Evolutionary conservation across 1,140 invertebrate species (phyloP).

Genomic region (Drosophila punjabiensis): DNA sequence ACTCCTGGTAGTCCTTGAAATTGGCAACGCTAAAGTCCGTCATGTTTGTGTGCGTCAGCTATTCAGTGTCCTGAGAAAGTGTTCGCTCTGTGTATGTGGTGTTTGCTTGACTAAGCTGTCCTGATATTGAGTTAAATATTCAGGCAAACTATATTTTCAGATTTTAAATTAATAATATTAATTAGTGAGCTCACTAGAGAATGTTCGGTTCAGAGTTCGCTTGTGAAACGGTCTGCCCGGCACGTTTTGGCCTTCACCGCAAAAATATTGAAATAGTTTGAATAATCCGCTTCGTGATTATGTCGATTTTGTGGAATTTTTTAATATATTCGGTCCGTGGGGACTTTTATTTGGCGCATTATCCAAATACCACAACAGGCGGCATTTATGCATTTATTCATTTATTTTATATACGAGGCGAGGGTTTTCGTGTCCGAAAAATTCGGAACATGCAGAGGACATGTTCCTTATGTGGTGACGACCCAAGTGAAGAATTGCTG

Average conservation of each 20-base stretch:
- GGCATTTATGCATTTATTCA: constrained; percentile 22
- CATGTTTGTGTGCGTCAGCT: not conserved
- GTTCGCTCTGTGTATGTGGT: not conserved
- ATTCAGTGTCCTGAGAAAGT: not conserved
- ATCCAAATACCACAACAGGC: constrained; percentile 14
- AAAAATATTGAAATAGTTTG: constrained; percentile 45
- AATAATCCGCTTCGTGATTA: constrained; percentile 26
- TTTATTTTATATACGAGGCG: constrained; percentile 16
- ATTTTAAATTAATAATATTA: constrained; percentile 1
- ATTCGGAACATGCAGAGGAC: constrained; percentile 3
- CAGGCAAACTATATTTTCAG: not conserved
- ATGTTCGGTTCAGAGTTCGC: not conserved
- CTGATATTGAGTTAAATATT: not conserved
- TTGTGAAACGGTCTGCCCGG: not conserved
- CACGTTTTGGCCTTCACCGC: constrained; percentile 35
- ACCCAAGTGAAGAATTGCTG: not conserved
- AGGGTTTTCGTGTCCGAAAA: constrained; percentile 24
- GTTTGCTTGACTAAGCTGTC: not conserved
- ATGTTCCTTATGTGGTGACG: constrained; percentile 12
- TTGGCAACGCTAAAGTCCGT: constrained; percentile 53
- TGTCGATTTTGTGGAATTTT: constrained; percentile 41
- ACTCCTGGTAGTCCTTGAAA: constrained; percentile 48
- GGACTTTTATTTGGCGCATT: constrained; percentile 37
- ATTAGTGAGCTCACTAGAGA: not conserved
- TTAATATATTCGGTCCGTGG: constrained; percentile 26